phyloP scores from a whole-genome alignment of 1,140 invertebrate genomes.

The Olivierus martensii region DNA sequence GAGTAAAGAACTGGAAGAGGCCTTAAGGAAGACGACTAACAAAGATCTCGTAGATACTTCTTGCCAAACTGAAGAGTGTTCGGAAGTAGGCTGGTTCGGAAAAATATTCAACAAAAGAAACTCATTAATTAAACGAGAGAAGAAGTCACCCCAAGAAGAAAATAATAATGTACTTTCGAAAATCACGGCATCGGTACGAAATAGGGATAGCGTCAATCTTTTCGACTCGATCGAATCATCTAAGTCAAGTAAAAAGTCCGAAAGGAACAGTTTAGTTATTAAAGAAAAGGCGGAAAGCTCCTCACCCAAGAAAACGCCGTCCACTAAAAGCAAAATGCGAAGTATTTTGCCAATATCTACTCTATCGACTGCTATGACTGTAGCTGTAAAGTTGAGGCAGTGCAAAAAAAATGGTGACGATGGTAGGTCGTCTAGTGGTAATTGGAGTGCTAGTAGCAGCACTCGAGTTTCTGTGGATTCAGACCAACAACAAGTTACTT shows the following conservation, averaged over 20 bases:
- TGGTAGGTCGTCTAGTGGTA: conserved; percentile 69
- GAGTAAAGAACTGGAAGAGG: conserved; percentile 7
- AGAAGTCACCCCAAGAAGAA: neutral
- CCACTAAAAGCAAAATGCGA: neutral
- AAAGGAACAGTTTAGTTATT: too few species aligned
- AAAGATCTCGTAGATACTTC: conserved; percentile 8
- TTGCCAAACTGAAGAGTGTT: conserved; percentile 16
- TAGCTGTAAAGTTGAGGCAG: conserved; percentile 46
- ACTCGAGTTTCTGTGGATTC: conserved; percentile 49
- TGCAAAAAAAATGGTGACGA: conserved; percentile 38
- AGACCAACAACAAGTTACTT: conserved; percentile 20
- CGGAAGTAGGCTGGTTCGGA: neutral
- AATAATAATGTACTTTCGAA: neutral
- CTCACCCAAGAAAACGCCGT: too few species aligned
- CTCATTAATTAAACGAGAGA: too few species aligned
- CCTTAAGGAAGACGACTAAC: conserved; percentile 4
- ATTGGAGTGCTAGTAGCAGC: conserved; percentile 76
- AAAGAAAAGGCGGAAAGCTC: too few species aligned
- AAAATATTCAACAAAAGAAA: conserved; percentile 1
- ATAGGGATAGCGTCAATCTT: too few species aligned
- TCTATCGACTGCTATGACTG: conserved; percentile 38
- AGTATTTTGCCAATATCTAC: conserved; percentile 26
- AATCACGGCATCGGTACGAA: too few species aligned
- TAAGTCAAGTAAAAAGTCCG: too few species aligned
- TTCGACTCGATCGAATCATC: too few species aligned